Percentiles rank a stretch among this genome's conserved stretches.
These are phyloP conservation scores for Argentina silus DNA, from an alignment of 2,797 vertebrate species.

Conservation along the genomic window DNA sequence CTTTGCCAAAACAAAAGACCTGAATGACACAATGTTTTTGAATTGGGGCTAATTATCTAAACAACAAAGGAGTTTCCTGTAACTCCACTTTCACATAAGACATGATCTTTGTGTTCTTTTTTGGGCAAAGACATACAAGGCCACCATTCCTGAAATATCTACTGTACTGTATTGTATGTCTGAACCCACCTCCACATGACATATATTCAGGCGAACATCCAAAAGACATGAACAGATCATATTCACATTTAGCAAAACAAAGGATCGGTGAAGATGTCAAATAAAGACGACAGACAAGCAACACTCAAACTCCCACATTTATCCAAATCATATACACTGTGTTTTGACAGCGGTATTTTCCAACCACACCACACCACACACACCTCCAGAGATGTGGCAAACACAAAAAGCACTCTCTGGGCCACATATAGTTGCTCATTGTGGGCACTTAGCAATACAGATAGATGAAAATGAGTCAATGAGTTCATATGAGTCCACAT, in stretches of 20 bases:
- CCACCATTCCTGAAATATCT: constrained; percentile 10
- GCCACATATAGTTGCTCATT: constrained; percentile 30
- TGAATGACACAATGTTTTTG: constrained; percentile 25
- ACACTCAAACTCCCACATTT: constrained; percentile 42
- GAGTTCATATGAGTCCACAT: constrained; percentile 21
- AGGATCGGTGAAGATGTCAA: constrained; percentile 45
- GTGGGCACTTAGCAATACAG: constrained; percentile 41
- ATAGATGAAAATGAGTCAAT: constrained; percentile 56
- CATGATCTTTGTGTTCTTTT: no score
- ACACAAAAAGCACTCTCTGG: constrained; percentile 32
- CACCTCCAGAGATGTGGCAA: background rate
- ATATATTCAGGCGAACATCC: background rate
- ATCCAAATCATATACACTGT: constrained; percentile 33
- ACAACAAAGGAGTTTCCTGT: constrained; percentile 27
- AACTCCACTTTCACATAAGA: no score
- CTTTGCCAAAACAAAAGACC: constrained; percentile 50
- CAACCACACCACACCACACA: constrained; percentile 42
- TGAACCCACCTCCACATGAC: background rate
- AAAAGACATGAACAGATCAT: background rate
- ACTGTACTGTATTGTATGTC: background rate
- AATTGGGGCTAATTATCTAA: constrained; percentile 46
- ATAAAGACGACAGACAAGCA: constrained; percentile 26
- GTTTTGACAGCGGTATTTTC: constrained; percentile 47
- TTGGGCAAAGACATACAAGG: no score
- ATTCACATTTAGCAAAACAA: constrained; percentile 5